These are phyloP conservation scores for Spodoptera littoralis DNA, from an alignment of 2,888 invertebrate genomes.

Conservation along the genomic window DNA sequence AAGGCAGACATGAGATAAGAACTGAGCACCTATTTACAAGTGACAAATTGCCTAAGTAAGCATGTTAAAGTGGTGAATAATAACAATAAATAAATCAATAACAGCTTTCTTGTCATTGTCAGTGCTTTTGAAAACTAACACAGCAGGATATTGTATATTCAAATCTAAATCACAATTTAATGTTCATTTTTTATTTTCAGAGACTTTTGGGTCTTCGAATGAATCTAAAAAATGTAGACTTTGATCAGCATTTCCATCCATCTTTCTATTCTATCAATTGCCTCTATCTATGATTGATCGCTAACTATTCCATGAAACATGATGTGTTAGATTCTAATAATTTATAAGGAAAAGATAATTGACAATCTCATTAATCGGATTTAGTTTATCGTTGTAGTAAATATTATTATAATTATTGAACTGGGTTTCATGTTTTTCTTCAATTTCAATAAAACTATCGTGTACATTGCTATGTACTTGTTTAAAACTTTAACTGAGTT, in stretches of 20 bases:
- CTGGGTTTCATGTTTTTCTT: constrained; percentile 9
- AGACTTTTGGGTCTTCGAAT: too few relatives aligned
- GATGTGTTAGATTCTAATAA: constrained; percentile 17
- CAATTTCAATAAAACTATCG: constrained; percentile 4
- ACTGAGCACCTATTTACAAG: constrained; percentile 7
- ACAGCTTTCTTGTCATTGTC: constrained; percentile 11
- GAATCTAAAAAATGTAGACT: too few relatives aligned
- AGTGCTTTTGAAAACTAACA: constrained; percentile 11
- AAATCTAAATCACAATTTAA: constrained; percentile 1
- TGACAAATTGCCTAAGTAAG: constrained; percentile 9
- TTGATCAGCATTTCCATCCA: background rate
- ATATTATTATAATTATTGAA: background rate
- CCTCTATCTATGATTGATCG: constrained; percentile 15
- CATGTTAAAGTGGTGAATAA: constrained; percentile 6
- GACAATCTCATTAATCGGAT: constrained; percentile 32
- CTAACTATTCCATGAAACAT: constrained; percentile 27
- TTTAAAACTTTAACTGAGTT: too few relatives aligned
- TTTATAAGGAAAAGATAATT: constrained; percentile 33
- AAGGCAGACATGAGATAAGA: constrained; percentile 8
- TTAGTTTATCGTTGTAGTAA: constrained; percentile 19
- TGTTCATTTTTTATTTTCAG: background rate
- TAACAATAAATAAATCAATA: constrained; percentile 5
- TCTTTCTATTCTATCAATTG: background rate
- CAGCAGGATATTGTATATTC: background rate
- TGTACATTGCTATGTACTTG: background rate